Evolutionary conservation across 2,113 vertebrate species (phyloP).

Genomic region (Mohoua ochrocephala): DNA sequence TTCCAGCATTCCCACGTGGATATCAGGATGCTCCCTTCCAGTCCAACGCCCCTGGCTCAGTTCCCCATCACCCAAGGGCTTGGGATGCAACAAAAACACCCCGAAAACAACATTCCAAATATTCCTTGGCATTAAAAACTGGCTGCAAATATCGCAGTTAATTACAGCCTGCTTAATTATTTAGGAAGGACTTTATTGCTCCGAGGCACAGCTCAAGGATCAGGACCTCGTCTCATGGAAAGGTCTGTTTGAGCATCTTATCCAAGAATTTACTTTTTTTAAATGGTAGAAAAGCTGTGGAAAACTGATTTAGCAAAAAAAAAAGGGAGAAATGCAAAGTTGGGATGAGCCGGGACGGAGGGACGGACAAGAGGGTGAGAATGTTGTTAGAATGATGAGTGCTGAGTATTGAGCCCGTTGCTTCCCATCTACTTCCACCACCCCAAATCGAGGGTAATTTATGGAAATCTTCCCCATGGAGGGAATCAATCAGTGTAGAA

Average conservation of each 20-base stretch:
- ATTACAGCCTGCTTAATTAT: not conserved
- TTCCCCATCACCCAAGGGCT: not conserved
- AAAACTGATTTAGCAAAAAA: not conserved
- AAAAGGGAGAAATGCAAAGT: not conserved
- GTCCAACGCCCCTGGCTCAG: not conserved
- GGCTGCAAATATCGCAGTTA: not conserved
- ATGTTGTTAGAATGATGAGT: fast-evolving
- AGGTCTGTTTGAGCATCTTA: not conserved
- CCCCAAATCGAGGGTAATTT: not conserved
- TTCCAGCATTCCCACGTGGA: not conserved
- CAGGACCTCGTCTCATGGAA: not conserved
- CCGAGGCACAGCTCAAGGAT: not conserved
- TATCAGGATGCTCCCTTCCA: not conserved
- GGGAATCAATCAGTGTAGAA: not conserved
- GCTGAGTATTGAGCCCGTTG: fast-evolving
- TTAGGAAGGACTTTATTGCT: not conserved
- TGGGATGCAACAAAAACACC: not conserved
- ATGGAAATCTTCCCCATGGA: not conserved
- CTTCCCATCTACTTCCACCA: not conserved
- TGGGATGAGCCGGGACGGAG: fast-evolving
- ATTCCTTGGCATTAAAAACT: not conserved
- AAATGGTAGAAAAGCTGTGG: not conserved
- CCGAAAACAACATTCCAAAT: fast-evolving
- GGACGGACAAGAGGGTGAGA: not conserved
- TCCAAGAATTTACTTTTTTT: not conserved